A percentile compares a stretch with the other conserved stretches of the same genome.
These are phyloP conservation scores for Merluccius polli DNA, from an alignment of 2,797 vertebrate species.

Conservation along the genomic window DNA sequence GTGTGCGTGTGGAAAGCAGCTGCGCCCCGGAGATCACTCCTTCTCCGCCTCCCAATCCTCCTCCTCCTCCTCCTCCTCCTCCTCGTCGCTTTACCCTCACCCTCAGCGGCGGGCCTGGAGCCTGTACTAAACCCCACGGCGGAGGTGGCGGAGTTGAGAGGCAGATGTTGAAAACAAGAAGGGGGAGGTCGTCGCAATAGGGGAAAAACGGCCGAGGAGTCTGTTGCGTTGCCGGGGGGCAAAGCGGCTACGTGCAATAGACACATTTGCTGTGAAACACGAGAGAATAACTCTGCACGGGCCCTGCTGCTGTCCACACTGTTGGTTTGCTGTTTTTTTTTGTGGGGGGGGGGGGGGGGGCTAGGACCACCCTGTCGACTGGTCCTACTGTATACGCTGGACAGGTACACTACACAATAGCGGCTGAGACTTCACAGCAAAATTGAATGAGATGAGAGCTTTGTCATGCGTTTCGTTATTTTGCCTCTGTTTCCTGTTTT, in stretches of 20 bases:
- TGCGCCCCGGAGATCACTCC: conserved; percentile 77
- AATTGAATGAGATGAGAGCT: conserved; percentile 17
- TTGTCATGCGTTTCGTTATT: conserved; percentile 4
- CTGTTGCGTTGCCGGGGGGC: neutral
- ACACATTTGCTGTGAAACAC: neutral
- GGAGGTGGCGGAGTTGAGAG: neutral
- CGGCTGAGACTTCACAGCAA: conserved; percentile 18
- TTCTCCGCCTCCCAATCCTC: conserved; percentile 47
- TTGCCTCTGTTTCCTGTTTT: conserved; percentile 4
- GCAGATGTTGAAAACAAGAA: neutral
- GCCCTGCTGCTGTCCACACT: conserved; percentile 66
- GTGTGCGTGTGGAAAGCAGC: conserved; percentile 97
- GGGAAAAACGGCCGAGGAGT: neutral
- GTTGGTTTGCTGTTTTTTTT: conserved; percentile 2
- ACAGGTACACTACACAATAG: conserved; percentile 17
- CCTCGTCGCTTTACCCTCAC: conserved; percentile 51
- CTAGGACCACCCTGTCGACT: conserved; percentile 26
- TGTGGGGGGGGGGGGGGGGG: neutral
- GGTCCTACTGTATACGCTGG: conserved; percentile 22
- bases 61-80: conserved; percentile 49
- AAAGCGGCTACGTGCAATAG: conserved; percentile 9
- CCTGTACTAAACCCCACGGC: conserved; percentile 67
- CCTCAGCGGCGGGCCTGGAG: conserved; percentile 79
- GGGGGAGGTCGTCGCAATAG: neutral
- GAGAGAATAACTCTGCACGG: conserved; percentile 37